phyloP scores from a whole-genome alignment of 1,140 invertebrate genomes.

The Drosophila saltans region DNA sequence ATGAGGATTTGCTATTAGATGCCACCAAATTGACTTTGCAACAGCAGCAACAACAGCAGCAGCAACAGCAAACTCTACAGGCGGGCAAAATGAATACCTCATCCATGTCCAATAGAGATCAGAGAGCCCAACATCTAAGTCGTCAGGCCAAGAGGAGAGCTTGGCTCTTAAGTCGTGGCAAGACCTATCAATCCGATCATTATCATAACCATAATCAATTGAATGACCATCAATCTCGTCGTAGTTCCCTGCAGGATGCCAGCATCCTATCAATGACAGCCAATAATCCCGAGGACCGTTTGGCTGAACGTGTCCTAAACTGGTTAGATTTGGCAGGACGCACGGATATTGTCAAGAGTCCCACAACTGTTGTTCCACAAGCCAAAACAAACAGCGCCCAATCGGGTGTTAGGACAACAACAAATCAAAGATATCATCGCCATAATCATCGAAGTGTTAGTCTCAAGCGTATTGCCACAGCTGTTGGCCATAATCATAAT shows the following conservation, averaged over 20 bases:
- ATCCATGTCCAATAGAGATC: conserved; percentile 10
- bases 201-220: conserved; percentile 31
- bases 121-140: conserved; percentile 18
- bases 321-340: conserved; percentile 78
- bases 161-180: conserved; percentile 59
- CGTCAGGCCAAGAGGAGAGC: conserved; percentile 58
- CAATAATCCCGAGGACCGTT: conserved; percentile 74
- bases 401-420: conserved; percentile 14
- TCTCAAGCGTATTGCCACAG: conserved; percentile 44
- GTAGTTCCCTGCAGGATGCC: conserved; percentile 72
- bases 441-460: conserved; percentile 43
- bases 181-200: conserved; percentile 59
- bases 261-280: conserved; percentile 11
- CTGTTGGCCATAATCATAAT: conserved; percentile 4
- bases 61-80: conserved; percentile 48
- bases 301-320: conserved; percentile 78
- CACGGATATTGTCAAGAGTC: conserved; percentile 53
- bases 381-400: conserved; percentile 34
- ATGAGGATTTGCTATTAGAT: conserved; percentile 61
- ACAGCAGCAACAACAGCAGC: conserved; percentile 57
- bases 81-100: conserved; percentile 32
- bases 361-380: conserved; percentile 8
- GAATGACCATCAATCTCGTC: conserved; percentile 54
- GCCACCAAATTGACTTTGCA: conserved; percentile 66
- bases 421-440: conserved; percentile 40